These are phyloP conservation scores for Aphrocallistes beatrix DNA, from an alignment of 37 sponge, comb jelly and placozoan species.

Conservation along the genomic window DNA sequence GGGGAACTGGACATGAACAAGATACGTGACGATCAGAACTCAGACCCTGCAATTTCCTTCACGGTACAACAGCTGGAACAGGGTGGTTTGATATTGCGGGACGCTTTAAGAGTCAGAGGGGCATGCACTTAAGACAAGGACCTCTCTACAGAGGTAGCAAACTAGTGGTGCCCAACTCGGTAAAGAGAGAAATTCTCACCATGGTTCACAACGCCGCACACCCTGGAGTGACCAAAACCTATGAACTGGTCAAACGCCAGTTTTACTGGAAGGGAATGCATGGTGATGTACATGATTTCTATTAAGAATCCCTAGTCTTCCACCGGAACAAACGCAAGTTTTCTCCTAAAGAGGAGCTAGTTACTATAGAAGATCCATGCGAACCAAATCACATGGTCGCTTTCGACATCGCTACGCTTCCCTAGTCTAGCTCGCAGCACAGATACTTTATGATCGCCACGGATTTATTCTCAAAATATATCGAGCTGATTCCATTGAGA, in stretches of 20 bases:
- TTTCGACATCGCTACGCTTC: too few relatives aligned
- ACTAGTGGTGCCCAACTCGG: too few relatives aligned
- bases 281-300: neutral
- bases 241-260: neutral
- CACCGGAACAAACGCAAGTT: neutral
- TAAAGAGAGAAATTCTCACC: too few relatives aligned
- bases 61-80: neutral
- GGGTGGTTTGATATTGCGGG: neutral
- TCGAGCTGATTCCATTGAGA: neutral
- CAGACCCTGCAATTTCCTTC: neutral
- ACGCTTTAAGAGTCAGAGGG: neutral
- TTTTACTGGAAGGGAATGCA: neutral
- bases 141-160: neutral
- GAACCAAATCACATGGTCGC: too few relatives aligned
- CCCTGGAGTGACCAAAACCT: neutral
- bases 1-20: neutral
- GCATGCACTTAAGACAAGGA: neutral
- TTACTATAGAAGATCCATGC: too few relatives aligned
- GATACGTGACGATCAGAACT: neutral
- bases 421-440: neutral
- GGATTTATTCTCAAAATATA: neutral
- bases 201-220: neutral
- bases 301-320: neutral
- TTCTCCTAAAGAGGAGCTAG: too few relatives aligned
- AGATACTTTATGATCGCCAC: neutral